Percentiles rank a stretch among this genome's conserved stretches.
Evolutionary conservation across 2,888 invertebrate species (phyloP).

Genomic region (Acanthopleura granulata): DNA sequence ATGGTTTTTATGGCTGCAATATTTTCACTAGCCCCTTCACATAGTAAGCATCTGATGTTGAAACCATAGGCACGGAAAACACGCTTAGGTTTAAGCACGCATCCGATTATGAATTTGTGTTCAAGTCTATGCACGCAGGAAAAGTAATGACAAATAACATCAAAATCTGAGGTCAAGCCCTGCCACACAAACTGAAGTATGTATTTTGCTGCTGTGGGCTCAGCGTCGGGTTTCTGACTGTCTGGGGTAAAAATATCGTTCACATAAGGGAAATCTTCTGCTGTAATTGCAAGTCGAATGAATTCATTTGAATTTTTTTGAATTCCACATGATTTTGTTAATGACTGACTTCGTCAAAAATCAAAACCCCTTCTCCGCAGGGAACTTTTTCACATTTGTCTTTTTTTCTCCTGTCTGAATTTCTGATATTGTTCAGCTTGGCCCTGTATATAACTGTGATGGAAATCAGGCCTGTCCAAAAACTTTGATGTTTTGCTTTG

Average conservation of each 20-base stretch:
- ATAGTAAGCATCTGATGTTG: neutral
- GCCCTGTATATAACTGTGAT: too few relatives aligned
- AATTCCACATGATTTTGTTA: slow-evolving; percentile 17
- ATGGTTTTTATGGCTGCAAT: neutral
- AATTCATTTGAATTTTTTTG: slow-evolving; percentile 12
- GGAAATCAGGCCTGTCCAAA: too few relatives aligned
- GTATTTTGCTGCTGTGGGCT: neutral
- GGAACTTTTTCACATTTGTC: too few relatives aligned
- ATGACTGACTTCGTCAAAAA: too few relatives aligned
- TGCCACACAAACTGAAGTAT: slow-evolving; percentile 10
- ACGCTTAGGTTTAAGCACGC: neutral
- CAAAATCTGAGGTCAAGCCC: neutral
- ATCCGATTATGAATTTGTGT: slow-evolving; percentile 8
- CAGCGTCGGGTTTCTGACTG: neutral
- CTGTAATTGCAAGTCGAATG: neutral
- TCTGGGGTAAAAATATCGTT: slow-evolving; percentile 3
- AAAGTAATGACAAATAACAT: slow-evolving; percentile 7
- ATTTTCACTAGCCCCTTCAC: slow-evolving; percentile 16
- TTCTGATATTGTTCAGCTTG: too few relatives aligned
- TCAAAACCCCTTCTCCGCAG: neutral
- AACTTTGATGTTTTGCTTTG: too few relatives aligned
- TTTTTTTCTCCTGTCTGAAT: too few relatives aligned
- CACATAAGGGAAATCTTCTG: slow-evolving; percentile 11
- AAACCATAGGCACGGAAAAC: slow-evolving; percentile 13
- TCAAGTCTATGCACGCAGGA: neutral